phyloP scores from a whole-genome alignment of 2,797 vertebrate genomes.

The Lepilemur ruficaudatus region DNA sequence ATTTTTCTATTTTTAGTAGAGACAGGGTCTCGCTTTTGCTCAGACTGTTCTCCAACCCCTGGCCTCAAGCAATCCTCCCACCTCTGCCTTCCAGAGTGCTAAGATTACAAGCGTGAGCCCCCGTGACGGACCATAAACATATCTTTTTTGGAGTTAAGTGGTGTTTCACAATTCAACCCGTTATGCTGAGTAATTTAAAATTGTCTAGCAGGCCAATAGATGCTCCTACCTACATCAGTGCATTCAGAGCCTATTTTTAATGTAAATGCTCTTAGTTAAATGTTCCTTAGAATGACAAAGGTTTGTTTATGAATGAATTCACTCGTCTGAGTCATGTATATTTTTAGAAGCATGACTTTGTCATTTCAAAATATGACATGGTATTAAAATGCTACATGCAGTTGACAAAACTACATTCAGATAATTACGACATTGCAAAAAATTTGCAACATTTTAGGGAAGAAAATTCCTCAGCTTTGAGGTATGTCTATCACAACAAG shows the following conservation, averaged over 20 bases:
- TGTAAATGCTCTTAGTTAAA: background rate
- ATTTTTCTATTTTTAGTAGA: too few relatives aligned
- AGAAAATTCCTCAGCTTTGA: background rate
- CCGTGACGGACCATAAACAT: too few relatives aligned
- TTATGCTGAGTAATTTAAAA: background rate
- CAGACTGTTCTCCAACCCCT: too few relatives aligned
- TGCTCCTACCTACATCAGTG: background rate
- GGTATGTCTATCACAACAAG: background rate
- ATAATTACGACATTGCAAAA: background rate
- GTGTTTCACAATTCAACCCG: background rate
- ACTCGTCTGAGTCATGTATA: background rate
- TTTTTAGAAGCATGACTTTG: slow-evolving; percentile 32
- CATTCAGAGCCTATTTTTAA: background rate
- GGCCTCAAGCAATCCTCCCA: too few relatives aligned
- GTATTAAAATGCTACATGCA: background rate
- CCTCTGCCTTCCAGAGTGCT: too few relatives aligned
- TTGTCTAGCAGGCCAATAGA: background rate
- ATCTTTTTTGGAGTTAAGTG: background rate
- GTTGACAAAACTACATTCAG: background rate
- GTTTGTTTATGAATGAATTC: slow-evolving; percentile 19
- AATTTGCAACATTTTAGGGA: background rate
- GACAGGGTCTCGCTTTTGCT: too few relatives aligned
- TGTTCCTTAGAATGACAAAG: background rate
- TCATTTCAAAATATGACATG: slow-evolving; percentile 38
- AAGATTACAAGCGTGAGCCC: too few relatives aligned